phyloP scores from a whole-genome alignment of 2,797 vertebrate genomes.

The Enoplosus armatus region DNA sequence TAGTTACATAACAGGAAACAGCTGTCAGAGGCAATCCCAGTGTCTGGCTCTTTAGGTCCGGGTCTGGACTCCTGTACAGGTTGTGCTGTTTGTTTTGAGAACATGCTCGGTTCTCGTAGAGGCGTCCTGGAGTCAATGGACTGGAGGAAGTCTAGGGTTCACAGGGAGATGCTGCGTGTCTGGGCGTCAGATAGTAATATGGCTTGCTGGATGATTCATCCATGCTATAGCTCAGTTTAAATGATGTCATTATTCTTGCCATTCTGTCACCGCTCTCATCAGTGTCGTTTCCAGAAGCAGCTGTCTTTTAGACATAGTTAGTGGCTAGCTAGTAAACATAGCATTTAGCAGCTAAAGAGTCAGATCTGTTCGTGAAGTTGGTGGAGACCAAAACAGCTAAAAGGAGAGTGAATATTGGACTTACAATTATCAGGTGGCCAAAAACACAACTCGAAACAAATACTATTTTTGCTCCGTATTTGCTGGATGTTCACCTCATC shows the following conservation, averaged over 20 bases:
- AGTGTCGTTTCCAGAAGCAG: background rate
- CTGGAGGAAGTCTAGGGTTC: conserved; percentile 72
- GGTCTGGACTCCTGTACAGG: conserved; percentile 81
- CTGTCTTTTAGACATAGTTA: background rate
- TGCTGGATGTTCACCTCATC: background rate
- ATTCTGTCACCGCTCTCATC: background rate
- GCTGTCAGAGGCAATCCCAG: conserved; percentile 84
- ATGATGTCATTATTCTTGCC: background rate
- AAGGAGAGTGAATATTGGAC: background rate
- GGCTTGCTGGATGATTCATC: conserved; percentile 13
- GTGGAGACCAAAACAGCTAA: conserved; percentile 8
- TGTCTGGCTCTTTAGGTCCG: conserved; percentile 66
- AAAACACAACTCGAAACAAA: background rate
- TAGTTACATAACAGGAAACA: conserved; percentile 90
- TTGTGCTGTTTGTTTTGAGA: conserved; percentile 83
- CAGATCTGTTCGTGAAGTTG: background rate
- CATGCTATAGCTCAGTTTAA: background rate
- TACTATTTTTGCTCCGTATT: background rate
- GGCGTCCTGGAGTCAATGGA: conserved; percentile 69
- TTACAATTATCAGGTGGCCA: background rate
- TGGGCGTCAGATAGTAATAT: conserved; percentile 32
- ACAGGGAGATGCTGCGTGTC: conserved; percentile 61
- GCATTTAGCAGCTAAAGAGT: background rate
- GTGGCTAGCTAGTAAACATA: too few relatives aligned
- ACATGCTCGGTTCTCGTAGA: conserved; percentile 63